phyloP scores from a whole-genome alignment of 2,888 invertebrate genomes.

The Chymomyza fuscimana region DNA sequence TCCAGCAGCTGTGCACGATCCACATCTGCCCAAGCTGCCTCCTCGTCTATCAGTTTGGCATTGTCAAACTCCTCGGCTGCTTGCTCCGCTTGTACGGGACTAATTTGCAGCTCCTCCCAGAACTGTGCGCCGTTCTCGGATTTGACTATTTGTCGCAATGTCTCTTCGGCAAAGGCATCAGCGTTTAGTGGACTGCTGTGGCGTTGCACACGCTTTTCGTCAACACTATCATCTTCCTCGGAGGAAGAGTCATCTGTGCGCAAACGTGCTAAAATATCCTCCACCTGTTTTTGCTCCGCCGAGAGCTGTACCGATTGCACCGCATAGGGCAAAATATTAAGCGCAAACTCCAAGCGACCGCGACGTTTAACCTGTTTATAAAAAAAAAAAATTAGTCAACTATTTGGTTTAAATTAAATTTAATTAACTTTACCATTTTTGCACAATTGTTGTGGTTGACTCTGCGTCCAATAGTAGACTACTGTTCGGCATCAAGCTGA shows the following conservation, averaged over 20 bases:
- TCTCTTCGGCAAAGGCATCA: constrained; percentile 49
- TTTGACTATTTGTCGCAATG: constrained; percentile 55
- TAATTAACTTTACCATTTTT: constrained; percentile 48
- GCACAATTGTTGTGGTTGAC: constrained; percentile 1
- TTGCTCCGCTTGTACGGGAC: constrained; percentile 9
- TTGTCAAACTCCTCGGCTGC: background rate
- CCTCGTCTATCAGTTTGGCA: constrained; percentile 30
- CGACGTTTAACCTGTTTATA: constrained; percentile 53
- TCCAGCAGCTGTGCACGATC: constrained; percentile 37
- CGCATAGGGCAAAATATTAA: constrained; percentile 53
- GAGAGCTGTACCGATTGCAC: constrained; percentile 34
- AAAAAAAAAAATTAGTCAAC: background rate
- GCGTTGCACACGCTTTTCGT: constrained; percentile 5
- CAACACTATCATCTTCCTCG: constrained; percentile 46
- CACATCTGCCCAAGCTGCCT: constrained; percentile 11
- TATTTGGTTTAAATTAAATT: background rate
- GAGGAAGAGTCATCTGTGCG: constrained; percentile 29
- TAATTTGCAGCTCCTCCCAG: background rate
- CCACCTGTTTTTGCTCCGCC: constrained; percentile 42
- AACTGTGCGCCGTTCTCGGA: constrained; percentile 24
- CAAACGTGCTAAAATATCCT: constrained; percentile 48
- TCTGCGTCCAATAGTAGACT: constrained; percentile 45
- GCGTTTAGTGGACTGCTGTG: constrained; percentile 22
- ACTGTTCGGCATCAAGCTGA: background rate
- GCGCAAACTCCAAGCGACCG: constrained; percentile 55